Evolutionary conservation across 2,113 vertebrate species (phyloP), one percentile per base, ranked within the genome.

Genomic region (Lanius ludovicianus): DNA sequence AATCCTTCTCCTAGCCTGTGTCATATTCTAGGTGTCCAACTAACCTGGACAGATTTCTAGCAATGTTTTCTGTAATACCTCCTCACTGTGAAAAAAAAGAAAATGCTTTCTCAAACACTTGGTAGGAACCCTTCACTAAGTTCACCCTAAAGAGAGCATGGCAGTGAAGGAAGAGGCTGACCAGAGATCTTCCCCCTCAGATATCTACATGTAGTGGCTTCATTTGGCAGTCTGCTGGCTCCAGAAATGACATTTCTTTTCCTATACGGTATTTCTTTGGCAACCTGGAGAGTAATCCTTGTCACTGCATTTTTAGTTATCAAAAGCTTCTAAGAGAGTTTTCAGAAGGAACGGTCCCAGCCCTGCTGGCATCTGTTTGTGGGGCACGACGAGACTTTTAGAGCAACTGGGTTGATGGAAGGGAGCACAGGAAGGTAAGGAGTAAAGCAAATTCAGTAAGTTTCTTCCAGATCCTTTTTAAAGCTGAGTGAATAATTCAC

Each of bases 401-500:
- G 47, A 90, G 47, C 55, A 80, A 59, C 33, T 69, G 69, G 4
- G 25, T 56, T 67, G 64, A 85, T 33, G 16, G 50, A 77, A 87
- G 13, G 14, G 21, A 81, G 20, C 28, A 56, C 0, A 82, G 31
- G 37, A 95, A 91, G 24, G 50, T 73, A 71, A 70, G 25, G 46
- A 89, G 50, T 55, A 70, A 28, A 91, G 9, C 33, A 91, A 93
- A 94, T 67, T 63, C 46, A 67, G 0, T n/a, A 77, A 81, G 15
- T 84, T 93, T 35, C 44, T 90, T 88, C 56, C 27, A 88, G 52
- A 77, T 77, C 9, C 70, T 63, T 94, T 75, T 53, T 83, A 70
- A 93, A 93, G 39, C 47, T 5, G 23, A 84, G 41, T 33, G 85
- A 93, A 74, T 84, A 86, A 91, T 84, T 93, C 73, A 89, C 31